These are phyloP conservation scores for Melanostigma gelatinosum DNA, from an alignment of 2,113 vertebrate genomes.

Conservation along the genomic window DNA sequence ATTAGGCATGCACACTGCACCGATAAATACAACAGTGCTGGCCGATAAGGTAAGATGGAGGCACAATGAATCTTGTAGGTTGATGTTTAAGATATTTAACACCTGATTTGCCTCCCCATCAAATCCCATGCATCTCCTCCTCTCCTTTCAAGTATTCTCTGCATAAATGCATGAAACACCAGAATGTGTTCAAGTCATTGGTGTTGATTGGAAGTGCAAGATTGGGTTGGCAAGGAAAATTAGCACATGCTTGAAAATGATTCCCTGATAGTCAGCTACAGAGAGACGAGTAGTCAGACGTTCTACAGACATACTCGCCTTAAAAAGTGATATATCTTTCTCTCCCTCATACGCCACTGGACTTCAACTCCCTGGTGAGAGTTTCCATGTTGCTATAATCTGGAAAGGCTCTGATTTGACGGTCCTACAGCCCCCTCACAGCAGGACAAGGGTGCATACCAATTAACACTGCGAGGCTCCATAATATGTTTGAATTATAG, in stretches of 20 bases:
- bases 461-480: conserved; percentile 40
- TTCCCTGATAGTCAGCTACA: not conserved
- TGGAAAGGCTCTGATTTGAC: conserved; percentile 38
- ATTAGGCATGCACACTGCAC: conserved; percentile 21
- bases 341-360: not conserved
- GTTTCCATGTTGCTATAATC: conserved; percentile 44
- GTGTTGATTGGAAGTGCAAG: not conserved
- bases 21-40: conserved; percentile 19
- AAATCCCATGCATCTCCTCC: not conserved
- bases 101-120: conserved; percentile 4
- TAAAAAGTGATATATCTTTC: conserved; percentile 18
- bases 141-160: not conserved
- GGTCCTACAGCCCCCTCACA: conserved; percentile 22
- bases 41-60: conserved; percentile 7
- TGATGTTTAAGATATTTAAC: conserved; percentile 19
- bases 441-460: conserved; percentile 24
- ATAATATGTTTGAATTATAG: conserved; percentile 38
- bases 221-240: not conserved
- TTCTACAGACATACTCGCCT: conserved; percentile 15
- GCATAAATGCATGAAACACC: conserved; percentile 6
- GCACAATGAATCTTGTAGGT: not conserved
- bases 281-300: not conserved
- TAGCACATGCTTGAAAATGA: not conserved
- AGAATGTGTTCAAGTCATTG: not conserved
- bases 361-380: conserved; percentile 20